A percentile compares a stretch with the other conserved stretches of the same genome.
These are phyloP conservation scores for Echinops telfairi DNA, from an alignment of 2,113 vertebrate genomes.

Conservation along the genomic window DNA sequence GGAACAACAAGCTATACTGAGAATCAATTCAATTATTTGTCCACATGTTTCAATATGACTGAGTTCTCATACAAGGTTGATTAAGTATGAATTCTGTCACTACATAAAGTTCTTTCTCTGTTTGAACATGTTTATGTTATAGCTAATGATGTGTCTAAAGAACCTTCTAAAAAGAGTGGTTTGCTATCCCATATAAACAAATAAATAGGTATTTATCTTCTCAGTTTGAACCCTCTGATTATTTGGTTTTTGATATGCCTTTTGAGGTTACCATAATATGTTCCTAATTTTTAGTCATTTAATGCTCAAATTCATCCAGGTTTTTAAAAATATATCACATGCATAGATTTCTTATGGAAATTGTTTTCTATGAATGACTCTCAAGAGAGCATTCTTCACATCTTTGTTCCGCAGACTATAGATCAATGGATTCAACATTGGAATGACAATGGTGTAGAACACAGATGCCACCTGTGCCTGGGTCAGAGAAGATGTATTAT, in stretches of 20 bases:
- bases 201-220: not conserved
- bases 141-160: not conserved
- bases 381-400: slow-evolving; percentile 72
- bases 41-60: not conserved
- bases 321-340: not conserved
- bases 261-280: not conserved
- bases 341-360: not conserved
- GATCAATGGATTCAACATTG: slow-evolving; percentile 73
- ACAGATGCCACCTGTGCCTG: slow-evolving; percentile 72
- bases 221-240: not conserved
- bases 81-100: not conserved
- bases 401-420: slow-evolving; percentile 73
- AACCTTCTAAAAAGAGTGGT: not conserved
- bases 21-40: not conserved
- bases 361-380: not conserved
- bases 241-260: not conserved
- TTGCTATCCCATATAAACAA: not conserved
- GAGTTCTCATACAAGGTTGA: not conserved
- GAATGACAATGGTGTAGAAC: slow-evolving; percentile 73
- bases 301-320: not conserved
- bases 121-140: not conserved
- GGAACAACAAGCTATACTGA: not conserved
- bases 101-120: not conserved
- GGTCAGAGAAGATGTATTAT: slow-evolving; percentile 51
- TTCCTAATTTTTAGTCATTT: not conserved